Base-by-base conservation (phyloP, 2,113 vertebrate species). In the Gallinago undulata region DNA sequence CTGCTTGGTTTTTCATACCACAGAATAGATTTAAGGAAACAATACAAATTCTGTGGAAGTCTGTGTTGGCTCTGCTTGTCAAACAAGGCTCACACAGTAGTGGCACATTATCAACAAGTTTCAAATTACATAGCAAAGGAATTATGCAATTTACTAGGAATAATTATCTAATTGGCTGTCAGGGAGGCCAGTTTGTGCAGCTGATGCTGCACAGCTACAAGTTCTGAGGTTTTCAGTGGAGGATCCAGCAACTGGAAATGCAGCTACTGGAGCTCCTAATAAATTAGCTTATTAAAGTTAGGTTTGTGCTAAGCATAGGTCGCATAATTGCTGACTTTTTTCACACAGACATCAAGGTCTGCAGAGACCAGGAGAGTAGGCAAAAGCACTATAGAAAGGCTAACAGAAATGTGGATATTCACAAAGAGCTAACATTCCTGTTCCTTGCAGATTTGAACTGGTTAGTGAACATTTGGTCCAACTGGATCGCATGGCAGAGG, bases 401-500 rank as follows among this genome's bases (percentile, higher is more conserved):
- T 48, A 2, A 23, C 2, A 18, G 39, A 41, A n/a, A 19, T 0
- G 1, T 3, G 18, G 33, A 11, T 37, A 5, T 9, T 73, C 43
- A 17, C 30, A n/a, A 64, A 19, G 0, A 41, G 22, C 33, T 18
- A 3, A 23, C 4, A 6, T 5, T 23, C 30, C 19, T 56, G 21
- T 39, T n/a, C 35, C 77, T 30, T 76, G 17, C 93, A 98, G 98
- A 53, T 97, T 98, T 21, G 73, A 53, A 2, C 47, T 75, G 15
- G 89, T 96, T 7, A 80, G 59, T 2, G 60, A 70, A 11, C 93
- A 97, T 2, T 79, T 98, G 78, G 89, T 75, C 5, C 86, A 91
- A 3, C 14, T 98, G 55, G 98, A 98, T 24, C 72, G 14, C 6
- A 92, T 98, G 84, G 96, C 98, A 10, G 72, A 67, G 60, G 93